phyloP scores from a whole-genome alignment of 2,888 invertebrate genomes.

The Polymixis lichenea region DNA sequence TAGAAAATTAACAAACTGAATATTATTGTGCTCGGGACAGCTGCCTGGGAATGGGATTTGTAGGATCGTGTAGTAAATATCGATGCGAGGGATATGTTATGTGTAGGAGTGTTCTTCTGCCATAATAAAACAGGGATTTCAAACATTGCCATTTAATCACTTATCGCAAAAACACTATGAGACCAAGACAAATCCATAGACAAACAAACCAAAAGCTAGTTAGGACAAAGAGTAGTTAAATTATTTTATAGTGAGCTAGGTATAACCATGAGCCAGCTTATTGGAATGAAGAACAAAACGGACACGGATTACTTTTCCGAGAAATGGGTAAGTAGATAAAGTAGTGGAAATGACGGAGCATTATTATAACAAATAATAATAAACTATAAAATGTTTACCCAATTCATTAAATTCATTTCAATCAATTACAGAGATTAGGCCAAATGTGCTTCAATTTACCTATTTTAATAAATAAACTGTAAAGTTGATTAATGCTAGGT shows the following conservation, averaged over 20 bases:
- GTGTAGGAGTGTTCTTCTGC: background rate
- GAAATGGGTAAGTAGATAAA: slow-evolving; percentile 5
- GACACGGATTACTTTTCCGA: slow-evolving; percentile 10
- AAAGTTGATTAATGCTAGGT: background rate
- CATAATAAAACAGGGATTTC: background rate
- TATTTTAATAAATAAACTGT: background rate
- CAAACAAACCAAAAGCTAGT: slow-evolving; percentile 12
- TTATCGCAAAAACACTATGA: background rate
- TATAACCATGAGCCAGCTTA: slow-evolving; percentile 4
- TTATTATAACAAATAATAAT: background rate
- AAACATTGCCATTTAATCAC: background rate
- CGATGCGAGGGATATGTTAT: background rate
- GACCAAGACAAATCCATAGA: background rate
- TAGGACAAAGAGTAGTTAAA: background rate
- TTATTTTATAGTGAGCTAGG: background rate
- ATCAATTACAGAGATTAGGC: background rate
- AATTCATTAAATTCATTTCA: background rate
- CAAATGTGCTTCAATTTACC: background rate
- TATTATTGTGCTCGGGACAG: background rate
- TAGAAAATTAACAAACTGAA: background rate
- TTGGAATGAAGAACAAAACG: slow-evolving; percentile 19
- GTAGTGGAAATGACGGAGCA: background rate
- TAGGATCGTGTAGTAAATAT: background rate
- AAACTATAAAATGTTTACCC: background rate
- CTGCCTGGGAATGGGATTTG: background rate